Evolutionary conservation across 2,113 vertebrate genomes (phyloP).

Genomic region (Phyllostomus hastatus): DNA sequence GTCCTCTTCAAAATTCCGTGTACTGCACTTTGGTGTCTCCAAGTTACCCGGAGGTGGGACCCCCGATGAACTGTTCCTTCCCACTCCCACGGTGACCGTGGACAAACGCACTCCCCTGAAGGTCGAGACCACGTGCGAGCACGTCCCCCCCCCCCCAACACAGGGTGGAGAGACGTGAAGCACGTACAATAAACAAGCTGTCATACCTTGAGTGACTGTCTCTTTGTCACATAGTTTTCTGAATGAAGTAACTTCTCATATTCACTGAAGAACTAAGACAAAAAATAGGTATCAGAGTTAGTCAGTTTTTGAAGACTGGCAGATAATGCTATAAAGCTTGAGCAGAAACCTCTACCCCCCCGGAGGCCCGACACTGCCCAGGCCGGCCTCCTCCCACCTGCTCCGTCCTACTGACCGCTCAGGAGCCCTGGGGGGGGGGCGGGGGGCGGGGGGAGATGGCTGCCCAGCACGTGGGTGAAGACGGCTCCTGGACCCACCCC

Average conservation of each 20-base stretch:
- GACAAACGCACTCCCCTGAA: not conserved
- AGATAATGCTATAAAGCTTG: not conserved
- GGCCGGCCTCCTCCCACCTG: not conserved
- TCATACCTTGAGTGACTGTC: conserved; percentile 89
- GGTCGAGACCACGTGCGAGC: not conserved
- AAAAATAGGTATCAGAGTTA: conserved; percentile 54
- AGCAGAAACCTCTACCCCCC: not conserved
- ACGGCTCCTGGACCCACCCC: not conserved
- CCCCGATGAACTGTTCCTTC: not conserved
- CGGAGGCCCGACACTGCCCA: not conserved
- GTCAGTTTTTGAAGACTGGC: not conserved
- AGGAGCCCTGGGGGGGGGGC: accelerated
- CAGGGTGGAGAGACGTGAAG: not conserved
- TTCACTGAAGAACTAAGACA: conserved; percentile 89
- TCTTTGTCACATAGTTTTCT: conserved; percentile 91
- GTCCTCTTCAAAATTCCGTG: not conserved
- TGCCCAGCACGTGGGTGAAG: accelerated
- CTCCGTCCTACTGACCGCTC: not conserved
- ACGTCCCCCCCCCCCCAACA: not conserved
- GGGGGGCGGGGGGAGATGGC: not conserved
- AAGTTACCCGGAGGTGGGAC: not conserved
- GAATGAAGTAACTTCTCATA: conserved; percentile 91
- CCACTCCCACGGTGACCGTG: not conserved
- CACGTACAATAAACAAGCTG: not conserved
- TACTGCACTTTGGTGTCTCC: not conserved